These are phyloP conservation scores for Tauraco erythrolophus DNA, from an alignment of 2,113 vertebrate species.

Conservation along the genomic window DNA sequence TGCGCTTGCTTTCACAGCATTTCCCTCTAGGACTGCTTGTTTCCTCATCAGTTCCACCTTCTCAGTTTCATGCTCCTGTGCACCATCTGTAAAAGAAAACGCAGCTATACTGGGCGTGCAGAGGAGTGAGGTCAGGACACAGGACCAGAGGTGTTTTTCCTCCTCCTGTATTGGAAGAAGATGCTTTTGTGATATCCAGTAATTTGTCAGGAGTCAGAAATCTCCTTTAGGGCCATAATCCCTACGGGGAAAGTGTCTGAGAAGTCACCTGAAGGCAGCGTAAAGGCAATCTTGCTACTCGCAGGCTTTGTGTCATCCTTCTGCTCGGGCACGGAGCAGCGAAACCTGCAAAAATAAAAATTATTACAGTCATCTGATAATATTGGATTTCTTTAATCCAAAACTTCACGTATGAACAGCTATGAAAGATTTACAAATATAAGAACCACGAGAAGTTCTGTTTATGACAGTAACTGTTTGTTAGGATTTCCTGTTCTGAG, in stretches of 20 bases:
- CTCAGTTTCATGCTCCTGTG: slow-evolving; percentile 69
- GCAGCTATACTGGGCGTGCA: background rate
- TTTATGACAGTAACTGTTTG: background rate
- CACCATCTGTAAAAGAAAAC: slow-evolving; percentile 61
- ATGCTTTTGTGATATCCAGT: background rate
- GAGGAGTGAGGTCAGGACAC: background rate
- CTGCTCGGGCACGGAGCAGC: slow-evolving; percentile 48
- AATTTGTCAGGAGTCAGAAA: background rate
- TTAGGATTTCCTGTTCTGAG: background rate
- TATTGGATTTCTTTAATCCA: background rate
- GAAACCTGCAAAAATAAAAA: slow-evolving; percentile 65
- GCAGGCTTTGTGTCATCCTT: slow-evolving; percentile 74
- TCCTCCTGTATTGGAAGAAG: background rate
- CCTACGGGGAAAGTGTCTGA: background rate
- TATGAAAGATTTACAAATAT: background rate
- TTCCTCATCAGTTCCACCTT: slow-evolving; percentile 86
- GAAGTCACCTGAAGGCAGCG: slow-evolving; percentile 74
- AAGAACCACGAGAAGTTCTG: background rate
- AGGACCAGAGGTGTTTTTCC: background rate
- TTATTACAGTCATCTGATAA: background rate
- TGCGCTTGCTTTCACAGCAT: slow-evolving; percentile 83
- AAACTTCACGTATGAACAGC: background rate
- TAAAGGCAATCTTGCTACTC: slow-evolving; percentile 74
- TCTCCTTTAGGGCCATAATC: background rate
- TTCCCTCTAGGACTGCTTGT: slow-evolving; percentile 87